phyloP scores from a whole-genome alignment of 1,140 invertebrate genomes.

The Drosophila littoralis region DNA sequence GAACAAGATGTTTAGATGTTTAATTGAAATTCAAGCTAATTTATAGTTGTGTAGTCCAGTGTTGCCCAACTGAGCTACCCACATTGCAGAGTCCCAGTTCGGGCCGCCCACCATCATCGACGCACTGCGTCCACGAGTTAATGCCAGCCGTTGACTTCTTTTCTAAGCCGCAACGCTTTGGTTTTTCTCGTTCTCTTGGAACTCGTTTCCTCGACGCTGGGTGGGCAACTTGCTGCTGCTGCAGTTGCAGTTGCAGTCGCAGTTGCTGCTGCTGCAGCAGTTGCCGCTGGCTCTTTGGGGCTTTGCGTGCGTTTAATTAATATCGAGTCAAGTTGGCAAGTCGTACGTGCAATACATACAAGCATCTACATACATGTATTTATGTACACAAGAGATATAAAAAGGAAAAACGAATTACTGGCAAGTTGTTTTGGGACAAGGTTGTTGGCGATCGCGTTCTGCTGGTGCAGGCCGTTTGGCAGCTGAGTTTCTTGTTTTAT shows the following conservation, averaged over 20 bases:
- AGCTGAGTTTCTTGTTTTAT: constrained; percentile 32
- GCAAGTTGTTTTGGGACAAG: constrained; percentile 81
- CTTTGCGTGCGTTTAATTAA: constrained; percentile 77
- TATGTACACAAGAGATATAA: constrained; percentile 38
- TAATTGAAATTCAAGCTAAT: too few relatives aligned
- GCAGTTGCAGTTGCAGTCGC: constrained; percentile 18
- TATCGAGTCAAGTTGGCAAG: constrained; percentile 64
- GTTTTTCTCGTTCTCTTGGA: constrained; percentile 48
- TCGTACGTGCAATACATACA: constrained; percentile 41
- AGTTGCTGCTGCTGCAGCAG: constrained; percentile 20
- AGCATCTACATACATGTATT: constrained; percentile 14
- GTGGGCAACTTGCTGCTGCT: constrained; percentile 61
- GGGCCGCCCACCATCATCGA: constrained; percentile 42
- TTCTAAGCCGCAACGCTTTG: constrained; percentile 48
- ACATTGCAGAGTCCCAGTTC: not conserved
- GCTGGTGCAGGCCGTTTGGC: constrained; percentile 25
- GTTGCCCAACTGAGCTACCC: not conserved
- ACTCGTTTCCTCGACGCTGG: constrained; percentile 64
- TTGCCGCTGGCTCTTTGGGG: constrained; percentile 46
- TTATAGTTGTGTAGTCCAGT: not conserved
- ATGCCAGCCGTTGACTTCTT: constrained; percentile 39
- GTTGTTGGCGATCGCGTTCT: constrained; percentile 70
- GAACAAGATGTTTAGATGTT: too few relatives aligned
- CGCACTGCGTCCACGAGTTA: constrained; percentile 23
- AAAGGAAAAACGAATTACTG: constrained; percentile 58